phyloP scores from a whole-genome alignment of 2,888 invertebrate species.

The Hedychridium roseum region DNA sequence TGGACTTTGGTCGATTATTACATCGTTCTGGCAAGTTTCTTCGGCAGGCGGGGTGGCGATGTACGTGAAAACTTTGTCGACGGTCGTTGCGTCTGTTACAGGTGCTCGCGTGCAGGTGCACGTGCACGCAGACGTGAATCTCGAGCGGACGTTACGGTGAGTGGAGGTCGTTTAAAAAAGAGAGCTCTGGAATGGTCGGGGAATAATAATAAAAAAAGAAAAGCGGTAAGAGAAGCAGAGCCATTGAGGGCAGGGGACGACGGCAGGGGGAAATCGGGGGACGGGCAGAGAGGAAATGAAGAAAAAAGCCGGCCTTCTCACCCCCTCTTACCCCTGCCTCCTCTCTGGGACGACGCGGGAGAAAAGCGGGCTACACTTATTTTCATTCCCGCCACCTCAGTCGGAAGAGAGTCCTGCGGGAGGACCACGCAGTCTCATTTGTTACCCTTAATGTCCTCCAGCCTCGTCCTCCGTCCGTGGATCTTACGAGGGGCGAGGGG shows the following conservation, averaged over 20 bases:
- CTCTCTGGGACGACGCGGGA: too few species aligned
- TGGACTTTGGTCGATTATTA: too few species aligned
- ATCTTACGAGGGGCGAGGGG: conserved; percentile 40
- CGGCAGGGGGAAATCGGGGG: not conserved
- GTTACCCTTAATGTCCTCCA: conserved; percentile 60
- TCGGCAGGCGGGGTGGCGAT: too few species aligned
- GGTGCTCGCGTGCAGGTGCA: too few species aligned
- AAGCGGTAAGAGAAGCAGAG: conserved; percentile 11
- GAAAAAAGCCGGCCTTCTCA: conserved; percentile 43
- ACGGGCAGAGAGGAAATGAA: conserved; percentile 28
- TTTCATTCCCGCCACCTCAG: conserved; percentile 58
- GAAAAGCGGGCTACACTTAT: conserved; percentile 54
- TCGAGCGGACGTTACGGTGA: conserved; percentile 7
- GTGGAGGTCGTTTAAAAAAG: conserved; percentile 11
- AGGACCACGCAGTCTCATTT: conserved; percentile 58
- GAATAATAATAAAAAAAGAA: conserved; percentile 12
- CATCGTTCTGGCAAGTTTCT: too few species aligned
- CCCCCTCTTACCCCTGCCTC: too few species aligned
- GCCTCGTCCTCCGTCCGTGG: conserved; percentile 29
- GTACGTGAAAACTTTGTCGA: too few species aligned
- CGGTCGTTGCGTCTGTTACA: too few species aligned
- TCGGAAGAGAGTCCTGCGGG: conserved; percentile 58
- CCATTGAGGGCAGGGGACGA: not conserved
- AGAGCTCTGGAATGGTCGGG: not conserved
- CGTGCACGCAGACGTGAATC: too few species aligned